Evolutionary conservation across 2,888 invertebrate species (phyloP).

Genomic region (Zelleria hepariella): DNA sequence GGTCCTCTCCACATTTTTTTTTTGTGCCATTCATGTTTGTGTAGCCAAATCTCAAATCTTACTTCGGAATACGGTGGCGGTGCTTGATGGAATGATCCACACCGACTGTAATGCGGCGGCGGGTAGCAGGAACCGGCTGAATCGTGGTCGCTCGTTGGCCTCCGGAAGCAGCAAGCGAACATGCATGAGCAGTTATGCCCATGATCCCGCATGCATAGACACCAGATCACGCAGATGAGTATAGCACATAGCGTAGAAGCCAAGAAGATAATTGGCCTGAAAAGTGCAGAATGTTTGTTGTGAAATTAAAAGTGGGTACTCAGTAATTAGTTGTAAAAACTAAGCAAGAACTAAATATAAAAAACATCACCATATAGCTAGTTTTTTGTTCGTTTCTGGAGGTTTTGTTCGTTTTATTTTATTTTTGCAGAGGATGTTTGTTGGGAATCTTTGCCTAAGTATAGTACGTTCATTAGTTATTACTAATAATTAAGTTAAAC

Average conservation of each 20-base stretch:
- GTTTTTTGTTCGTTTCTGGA: too few species aligned
- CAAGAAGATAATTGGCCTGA: constrained; percentile 78
- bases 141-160: constrained; percentile 77
- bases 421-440: too few species aligned
- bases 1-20: too few species aligned
- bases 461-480: too few species aligned
- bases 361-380: too few species aligned
- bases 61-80: constrained; percentile 91
- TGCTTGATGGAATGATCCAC: constrained; percentile 85
- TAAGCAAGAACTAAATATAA: too few species aligned
- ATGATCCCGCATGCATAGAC: constrained; percentile 48
- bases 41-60: not conserved
- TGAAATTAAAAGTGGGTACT: not conserved
- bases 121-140: constrained; percentile 86
- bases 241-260: constrained; percentile 78
- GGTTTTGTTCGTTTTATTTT: too few species aligned
- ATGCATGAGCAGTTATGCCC: constrained; percentile 37
- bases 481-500: too few species aligned
- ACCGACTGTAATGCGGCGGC: constrained; percentile 87
- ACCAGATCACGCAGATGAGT: constrained; percentile 78
- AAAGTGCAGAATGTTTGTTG: too few species aligned
- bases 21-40: too few species aligned
- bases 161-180: constrained; percentile 56
- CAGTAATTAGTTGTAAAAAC: too few species aligned
- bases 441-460: too few species aligned